Base-by-base conservation (phyloP, 2,113 vertebrate species). In the Speoplatyrhinus poulsoni region DNA sequence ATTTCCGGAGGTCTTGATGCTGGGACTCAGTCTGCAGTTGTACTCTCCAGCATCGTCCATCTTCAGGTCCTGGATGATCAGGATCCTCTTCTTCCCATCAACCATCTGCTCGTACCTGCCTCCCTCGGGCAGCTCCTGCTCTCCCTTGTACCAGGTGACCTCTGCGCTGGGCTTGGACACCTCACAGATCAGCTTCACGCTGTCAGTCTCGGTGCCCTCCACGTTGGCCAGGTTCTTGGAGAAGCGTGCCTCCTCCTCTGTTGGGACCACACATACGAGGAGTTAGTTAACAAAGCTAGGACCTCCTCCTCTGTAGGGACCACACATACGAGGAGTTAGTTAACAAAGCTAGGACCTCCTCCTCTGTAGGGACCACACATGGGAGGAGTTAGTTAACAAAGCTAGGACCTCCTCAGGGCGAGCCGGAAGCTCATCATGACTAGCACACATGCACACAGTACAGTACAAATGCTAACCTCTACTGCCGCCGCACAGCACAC, bases 181-280 rank as follows among this genome's bases (percentile, higher is more conserved):
- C 82, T 99, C 98, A 66, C 98, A 99, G 72, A 97, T 90, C 76
- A 99, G 75, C 91, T 95, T 99, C 67, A 99, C 90, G 16, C 94
- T 97, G 68, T 98, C 96, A n/a, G 92, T 93, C 94, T 99, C 98
- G 16, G 82, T 96, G 52, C 95, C 96, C 79, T 99, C 96, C 73
- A 96, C 85, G 48, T 98, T 95, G 75, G 91, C 87, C 72, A 99
- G 94, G 88, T 99, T 97, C 94, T 98, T 99, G 15, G 96, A 96
- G 88, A 99, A 99, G 83, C 93, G 86, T 73, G 95, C 95, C 59
- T 95, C 98, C 87, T 99, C 97, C 92, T 98, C 97, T 99, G 93
- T 52, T 92, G 87, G 61, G 70, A 46, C 19, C 1, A 2, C 9
- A 32, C 2, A 26, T 26, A 2, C 1, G 26, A 26, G 26, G 26